Evolutionary conservation across 2,113 vertebrate species (phyloP), one percentile per base, ranked within the genome.

Genomic region (Amblyornis subalaris): DNA sequence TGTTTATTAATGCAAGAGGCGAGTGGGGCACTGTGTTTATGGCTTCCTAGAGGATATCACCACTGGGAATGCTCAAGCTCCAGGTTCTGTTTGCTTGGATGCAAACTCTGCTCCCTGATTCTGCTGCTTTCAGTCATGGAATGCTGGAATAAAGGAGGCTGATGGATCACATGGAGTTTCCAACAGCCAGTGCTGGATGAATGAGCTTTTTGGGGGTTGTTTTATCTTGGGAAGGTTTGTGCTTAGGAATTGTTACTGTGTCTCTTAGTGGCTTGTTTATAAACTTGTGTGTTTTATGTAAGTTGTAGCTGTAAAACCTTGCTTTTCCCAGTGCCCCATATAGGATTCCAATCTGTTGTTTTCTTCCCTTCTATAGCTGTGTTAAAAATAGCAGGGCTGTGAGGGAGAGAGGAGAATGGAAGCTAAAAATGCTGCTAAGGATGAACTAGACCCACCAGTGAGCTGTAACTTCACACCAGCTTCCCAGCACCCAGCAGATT

Each of bases 261-360:
- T 23, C 79, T 62, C 64, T 66, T 24, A 5, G 35, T 14, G 58
- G 9, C 73, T 67, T 5, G 25, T 86, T 82, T 55, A 40, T 67
- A 22, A 84, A 71, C 22, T 35, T 4, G 12, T 20, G 40, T 16
- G 24, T 53, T 76, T 16, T 74, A 6, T 20, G 7, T 66, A 80
- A 88, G 51, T 15, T 20, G 31, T 36, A 60, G 53, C 58, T 88
- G 0, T 4, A 6, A 57, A 65, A 3, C 0, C 57, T 10, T 21
- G 20, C 29, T 53, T 77, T 55, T 31, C 62, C 22, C 73, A 25
- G 44, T 13, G 54, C 82, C 71, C 38, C 71, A 23, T 5, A 8
- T 11, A 87, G 55, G 60, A 76, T 24, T 4, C 81, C 87, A 91
- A 35, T 67, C 93, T 85, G 93, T 66, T 92, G 87, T 87, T 26